Evolutionary conservation across 1,140 invertebrate genomes (phyloP).

Genomic region (Hyles vespertilio): DNA sequence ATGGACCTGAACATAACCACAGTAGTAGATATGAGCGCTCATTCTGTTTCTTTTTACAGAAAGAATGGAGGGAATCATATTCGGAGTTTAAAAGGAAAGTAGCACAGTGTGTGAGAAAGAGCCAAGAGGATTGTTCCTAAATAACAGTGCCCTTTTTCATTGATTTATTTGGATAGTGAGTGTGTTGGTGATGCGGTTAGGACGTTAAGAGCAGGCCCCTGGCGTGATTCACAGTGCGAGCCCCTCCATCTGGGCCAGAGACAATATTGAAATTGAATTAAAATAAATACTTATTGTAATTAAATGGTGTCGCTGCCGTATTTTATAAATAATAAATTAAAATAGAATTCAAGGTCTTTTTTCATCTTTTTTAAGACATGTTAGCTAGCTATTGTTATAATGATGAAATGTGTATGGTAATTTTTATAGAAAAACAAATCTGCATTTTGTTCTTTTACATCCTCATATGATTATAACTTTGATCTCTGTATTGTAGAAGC

Average conservation of each 20-base stretch:
- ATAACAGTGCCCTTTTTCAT: conserved; percentile 73
- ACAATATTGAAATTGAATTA: conserved; percentile 74
- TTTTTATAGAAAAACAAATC: conserved; percentile 67
- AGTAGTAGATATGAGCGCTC: conserved; percentile 56
- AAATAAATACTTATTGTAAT: conserved; percentile 72
- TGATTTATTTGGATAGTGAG: conserved; percentile 69
- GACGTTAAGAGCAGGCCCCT: conserved; percentile 44
- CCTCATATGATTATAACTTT: conserved; percentile 40
- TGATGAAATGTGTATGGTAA: conserved; percentile 70
- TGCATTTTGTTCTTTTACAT: conserved; percentile 55
- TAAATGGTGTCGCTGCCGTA: conserved; percentile 71
- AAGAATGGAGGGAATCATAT: conserved; percentile 99
- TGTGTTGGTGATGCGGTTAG: conserved; percentile 62
- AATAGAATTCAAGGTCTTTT: conserved; percentile 66
- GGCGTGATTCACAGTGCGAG: conserved; percentile 39
- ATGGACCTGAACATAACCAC: conserved; percentile 11
- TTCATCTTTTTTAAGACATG: conserved; percentile 71
- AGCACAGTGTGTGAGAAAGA: conserved; percentile 97
- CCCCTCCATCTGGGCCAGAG: conserved; percentile 56
- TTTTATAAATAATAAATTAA: conserved; percentile 70
- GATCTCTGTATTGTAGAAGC: conserved; percentile 59
- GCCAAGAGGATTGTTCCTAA: conserved; percentile 96
- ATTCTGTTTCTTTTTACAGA: conserved; percentile 82
- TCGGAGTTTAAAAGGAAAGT: conserved; percentile 98
- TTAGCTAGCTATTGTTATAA: conserved; percentile 72